Evolutionary conservation across 2,797 vertebrate species (phyloP).

Genomic region (Mormyrops attenuatus): DNA sequence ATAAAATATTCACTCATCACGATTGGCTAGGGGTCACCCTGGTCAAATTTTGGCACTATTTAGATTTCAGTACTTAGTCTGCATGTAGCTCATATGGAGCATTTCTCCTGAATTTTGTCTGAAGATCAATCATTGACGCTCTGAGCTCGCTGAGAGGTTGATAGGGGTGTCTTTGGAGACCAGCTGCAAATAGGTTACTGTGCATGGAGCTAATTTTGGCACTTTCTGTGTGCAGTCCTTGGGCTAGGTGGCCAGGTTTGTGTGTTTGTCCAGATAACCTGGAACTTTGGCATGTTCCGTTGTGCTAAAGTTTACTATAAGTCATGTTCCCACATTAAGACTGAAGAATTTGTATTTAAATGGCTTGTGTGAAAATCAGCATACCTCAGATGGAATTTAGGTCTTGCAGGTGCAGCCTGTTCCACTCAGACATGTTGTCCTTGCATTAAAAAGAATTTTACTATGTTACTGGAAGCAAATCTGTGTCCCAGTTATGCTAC

Average conservation of each 20-base stretch:
- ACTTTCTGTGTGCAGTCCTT: background rate
- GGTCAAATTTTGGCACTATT: background rate
- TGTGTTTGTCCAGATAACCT: background rate
- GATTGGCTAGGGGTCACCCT: background rate
- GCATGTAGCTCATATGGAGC: background rate
- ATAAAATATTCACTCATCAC: background rate
- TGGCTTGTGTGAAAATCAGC: background rate
- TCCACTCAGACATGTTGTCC: background rate
- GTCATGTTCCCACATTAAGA: background rate
- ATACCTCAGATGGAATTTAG: background rate
- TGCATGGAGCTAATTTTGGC: background rate
- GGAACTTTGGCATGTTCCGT: background rate
- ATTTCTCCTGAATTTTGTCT: background rate
- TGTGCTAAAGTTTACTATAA: background rate
- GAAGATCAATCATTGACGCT: background rate
- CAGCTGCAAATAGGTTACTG: constrained; percentile 1
- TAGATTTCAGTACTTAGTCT: background rate
- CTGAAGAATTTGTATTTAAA: background rate
- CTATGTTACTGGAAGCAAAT: background rate
- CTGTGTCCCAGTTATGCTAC: background rate
- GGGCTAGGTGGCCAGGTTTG: background rate
- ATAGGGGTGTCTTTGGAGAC: background rate
- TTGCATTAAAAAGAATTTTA: background rate
- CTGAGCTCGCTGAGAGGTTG: background rate
- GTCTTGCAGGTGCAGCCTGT: background rate